Evolutionary conservation across 2,888 invertebrate genomes (phyloP), one percentile per base, ranked within the genome.

Genomic region (Rotaria socialis): DNA sequence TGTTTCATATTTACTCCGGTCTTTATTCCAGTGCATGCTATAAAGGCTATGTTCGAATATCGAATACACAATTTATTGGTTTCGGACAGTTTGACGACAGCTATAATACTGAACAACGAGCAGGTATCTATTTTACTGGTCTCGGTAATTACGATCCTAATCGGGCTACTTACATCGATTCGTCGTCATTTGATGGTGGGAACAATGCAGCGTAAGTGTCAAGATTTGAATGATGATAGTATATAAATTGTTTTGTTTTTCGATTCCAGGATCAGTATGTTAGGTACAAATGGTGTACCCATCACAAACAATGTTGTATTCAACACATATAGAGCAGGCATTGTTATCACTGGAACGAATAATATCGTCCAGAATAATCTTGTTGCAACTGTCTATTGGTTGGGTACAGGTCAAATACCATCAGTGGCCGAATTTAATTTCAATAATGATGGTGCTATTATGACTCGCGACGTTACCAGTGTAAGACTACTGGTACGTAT

Each of bases 291-390:
- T 41, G 86, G 88, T 47, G 86, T 90, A 8, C 87, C 88, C 43
- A 88, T 90, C 19, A 88, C 88, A 11, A 88, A 89, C 55, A 90
- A 90, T 88, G 89, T 90, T 50, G 88, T 90, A 7, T 88, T 89
- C 87, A 88, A 89, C 56, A 89, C 89, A 7, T 88, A 90, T 14
- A 89, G 89, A n/a, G 84, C 88, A 87, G 89, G 90, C 89, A 86
- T 90, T 7, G 84, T 86, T 35, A 85, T 87, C 16, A 35, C 85
- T 74, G 88, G 88, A 35, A 75, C 56, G 11, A 84, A 87, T n/a
- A 88, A 88, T 84, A 50, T 35, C 8, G 27, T 88, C 5, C 85
- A 88, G 7, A 84, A 88, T 86, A 90, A 90, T 87, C 87, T 90
- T 60, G 88, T 90, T 27, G 85, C 88, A 1, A 84, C 89, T 58